Conservation (phyloP, 2,113 vertebrate species). For the Xiphophorus couchianus region DNA sequence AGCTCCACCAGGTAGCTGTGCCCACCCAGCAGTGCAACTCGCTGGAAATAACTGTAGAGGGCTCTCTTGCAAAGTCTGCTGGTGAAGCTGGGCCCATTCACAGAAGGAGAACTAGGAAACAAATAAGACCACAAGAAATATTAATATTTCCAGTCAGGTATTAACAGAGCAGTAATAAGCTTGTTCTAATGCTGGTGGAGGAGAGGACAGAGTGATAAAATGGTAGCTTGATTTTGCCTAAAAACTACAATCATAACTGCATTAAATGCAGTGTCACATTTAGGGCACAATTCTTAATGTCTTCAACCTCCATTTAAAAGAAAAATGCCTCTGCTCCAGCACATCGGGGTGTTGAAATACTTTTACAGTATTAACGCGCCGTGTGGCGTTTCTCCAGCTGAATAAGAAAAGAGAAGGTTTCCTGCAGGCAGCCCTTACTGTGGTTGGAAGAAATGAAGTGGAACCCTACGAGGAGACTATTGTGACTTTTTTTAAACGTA, state of each 20-base stretch:
- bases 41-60: constrained; percentile 71
- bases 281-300: not conserved
- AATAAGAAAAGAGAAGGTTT: constrained; percentile 5
- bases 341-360: not conserved
- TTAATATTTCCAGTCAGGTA: not conserved
- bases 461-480: not conserved
- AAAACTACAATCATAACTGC: not conserved
- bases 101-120: constrained; percentile 75
- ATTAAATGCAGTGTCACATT: not conserved
- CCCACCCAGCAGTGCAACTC: constrained; percentile 58
- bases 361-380: not conserved
- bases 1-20: constrained; percentile 64
- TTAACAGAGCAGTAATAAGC: not conserved
- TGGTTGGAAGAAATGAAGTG: constrained; percentile 9
- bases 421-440: constrained; percentile 16
- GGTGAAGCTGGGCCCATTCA: constrained; percentile 68
- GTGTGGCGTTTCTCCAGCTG: constrained; percentile 11
- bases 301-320: not conserved
- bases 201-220: not conserved
- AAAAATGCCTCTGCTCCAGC: not conserved
- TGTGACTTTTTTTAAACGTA: too few relatives aligned
- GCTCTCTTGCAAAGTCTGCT: constrained; percentile 82
- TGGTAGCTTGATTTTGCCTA: not conserved
- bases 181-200: not conserved
- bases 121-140: not conserved